Percentiles rank a stretch among this genome's conserved stretches.
These are phyloP conservation scores for Drosophila percnosoma DNA, from an alignment of 2,888 invertebrate genomes.

Conservation along the genomic window DNA sequence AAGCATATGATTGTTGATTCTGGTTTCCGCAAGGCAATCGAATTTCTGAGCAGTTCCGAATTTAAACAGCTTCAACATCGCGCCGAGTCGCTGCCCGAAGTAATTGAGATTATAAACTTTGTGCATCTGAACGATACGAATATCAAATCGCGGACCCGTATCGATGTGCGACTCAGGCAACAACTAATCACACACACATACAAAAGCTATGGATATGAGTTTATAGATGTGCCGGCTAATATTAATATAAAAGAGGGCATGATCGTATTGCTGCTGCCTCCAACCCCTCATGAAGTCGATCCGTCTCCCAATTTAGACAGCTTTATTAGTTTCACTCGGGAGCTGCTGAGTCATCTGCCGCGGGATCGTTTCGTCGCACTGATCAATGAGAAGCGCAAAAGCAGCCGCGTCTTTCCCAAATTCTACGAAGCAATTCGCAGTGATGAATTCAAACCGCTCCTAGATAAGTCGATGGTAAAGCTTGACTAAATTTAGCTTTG, in stretches of 20 bases:
- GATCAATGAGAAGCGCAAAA: conserved; percentile 72
- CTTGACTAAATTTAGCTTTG: too few relatives aligned
- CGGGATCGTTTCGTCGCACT: conserved; percentile 67
- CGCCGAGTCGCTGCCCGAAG: conserved; percentile 72
- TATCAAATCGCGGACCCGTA: background rate
- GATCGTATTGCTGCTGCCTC: conserved; percentile 43
- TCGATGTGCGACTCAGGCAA: conserved; percentile 1
- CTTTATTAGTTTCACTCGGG: conserved; percentile 69
- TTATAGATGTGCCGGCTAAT: conserved; percentile 1
- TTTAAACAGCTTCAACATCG: conserved; percentile 64
- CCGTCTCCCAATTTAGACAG: conserved; percentile 19
- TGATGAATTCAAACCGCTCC: conserved; percentile 55
- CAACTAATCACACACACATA: conserved; percentile 4
- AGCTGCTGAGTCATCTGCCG: conserved; percentile 74
- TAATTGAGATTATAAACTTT: conserved; percentile 73
- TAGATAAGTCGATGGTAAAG: conserved; percentile 69
- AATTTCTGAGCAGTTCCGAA: conserved; percentile 68
- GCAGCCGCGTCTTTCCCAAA: conserved; percentile 64
- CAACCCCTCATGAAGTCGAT: background rate
- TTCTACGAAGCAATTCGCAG: conserved; percentile 77
- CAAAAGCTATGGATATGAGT: conserved; percentile 16
- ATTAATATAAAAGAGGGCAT: conserved; percentile 29
- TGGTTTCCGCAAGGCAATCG: conserved; percentile 71
- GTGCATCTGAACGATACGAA: conserved; percentile 70
- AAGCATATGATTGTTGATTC: conserved; percentile 74